Percentiles rank a stretch among this genome's conserved stretches.
phyloP scores from a whole-genome alignment of 2,797 vertebrate genomes.

The Sphenodon punctatus region DNA sequence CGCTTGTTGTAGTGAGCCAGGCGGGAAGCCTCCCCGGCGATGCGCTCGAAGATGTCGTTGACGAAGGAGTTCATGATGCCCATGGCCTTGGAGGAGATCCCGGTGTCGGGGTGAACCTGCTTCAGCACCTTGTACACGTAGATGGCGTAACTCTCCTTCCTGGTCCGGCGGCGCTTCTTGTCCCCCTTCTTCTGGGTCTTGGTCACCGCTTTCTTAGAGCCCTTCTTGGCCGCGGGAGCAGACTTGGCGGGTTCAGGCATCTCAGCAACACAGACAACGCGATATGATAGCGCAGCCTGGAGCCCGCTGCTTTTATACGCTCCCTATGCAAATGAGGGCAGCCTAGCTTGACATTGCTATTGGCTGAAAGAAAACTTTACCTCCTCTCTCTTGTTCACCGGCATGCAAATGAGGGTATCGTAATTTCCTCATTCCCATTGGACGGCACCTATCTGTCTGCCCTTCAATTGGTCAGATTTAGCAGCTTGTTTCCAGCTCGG shows the following conservation, averaged over 20 bases:
- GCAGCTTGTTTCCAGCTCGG: no score
- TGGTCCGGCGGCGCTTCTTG: conserved; percentile 63
- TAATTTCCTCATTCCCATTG: neutral
- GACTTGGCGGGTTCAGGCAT: conserved; percentile 4
- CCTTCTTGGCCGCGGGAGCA: neutral
- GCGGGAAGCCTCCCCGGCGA: conserved; percentile 85
- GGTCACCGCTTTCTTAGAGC: conserved; percentile 2
- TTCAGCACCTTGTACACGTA: conserved; percentile 76
- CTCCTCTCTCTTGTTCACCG: neutral
- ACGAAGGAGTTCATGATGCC: conserved; percentile 92
- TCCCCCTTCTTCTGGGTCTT: neutral
- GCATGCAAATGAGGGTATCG: neutral
- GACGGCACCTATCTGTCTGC: fast-evolving
- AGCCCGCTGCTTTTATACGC: neutral
- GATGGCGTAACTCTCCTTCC: conserved; percentile 77
- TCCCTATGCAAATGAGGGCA: conserved; percentile 9
- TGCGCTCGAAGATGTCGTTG: conserved; percentile 90
- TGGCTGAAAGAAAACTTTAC: neutral
- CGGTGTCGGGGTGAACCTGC: conserved; percentile 82
- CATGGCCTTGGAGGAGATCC: conserved; percentile 85
- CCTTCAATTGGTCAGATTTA: neutral
- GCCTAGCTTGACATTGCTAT: neutral
- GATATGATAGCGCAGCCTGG: no score
- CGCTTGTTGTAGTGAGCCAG: conserved; percentile 89
- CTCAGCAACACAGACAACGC: fast-evolving